phyloP scores from a whole-genome alignment of 2,113 vertebrate genomes.

The Otolemur garnettii region DNA sequence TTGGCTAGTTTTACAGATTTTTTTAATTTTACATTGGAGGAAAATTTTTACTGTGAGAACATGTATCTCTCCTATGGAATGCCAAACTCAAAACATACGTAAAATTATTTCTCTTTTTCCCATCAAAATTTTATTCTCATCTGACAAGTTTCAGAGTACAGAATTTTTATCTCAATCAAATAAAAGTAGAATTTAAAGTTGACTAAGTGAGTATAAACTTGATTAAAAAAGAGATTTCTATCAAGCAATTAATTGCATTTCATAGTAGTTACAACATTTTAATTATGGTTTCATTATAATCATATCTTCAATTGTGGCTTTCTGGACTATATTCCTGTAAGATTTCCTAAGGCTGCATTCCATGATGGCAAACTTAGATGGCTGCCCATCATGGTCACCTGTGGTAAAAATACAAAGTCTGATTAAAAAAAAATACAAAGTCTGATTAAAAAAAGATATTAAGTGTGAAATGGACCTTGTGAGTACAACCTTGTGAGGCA shows the following conservation, averaged over 20 bases:
- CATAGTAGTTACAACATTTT: background rate
- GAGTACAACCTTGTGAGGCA: background rate
- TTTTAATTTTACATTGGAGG: background rate
- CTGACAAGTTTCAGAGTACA: background rate
- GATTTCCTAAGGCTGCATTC: background rate
- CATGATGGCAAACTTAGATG: background rate
- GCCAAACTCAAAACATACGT: background rate
- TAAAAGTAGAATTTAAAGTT: background rate
- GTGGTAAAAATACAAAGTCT: background rate
- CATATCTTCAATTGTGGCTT: background rate
- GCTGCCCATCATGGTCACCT: background rate
- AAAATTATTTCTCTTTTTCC: background rate
- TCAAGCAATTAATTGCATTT: background rate
- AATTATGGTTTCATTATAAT: background rate
- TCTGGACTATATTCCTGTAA: background rate
- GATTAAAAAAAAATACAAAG: background rate
- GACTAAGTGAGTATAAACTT: background rate
- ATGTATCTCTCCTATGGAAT: background rate
- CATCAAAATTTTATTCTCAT: conserved; percentile 7
- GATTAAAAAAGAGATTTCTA: background rate
- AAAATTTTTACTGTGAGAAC: background rate
- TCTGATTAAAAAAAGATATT: background rate
- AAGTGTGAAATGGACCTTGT: background rate
- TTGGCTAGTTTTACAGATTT: background rate
- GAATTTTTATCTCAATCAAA: background rate